These are phyloP conservation scores for Drosophila cognata DNA, from an alignment of 2,888 invertebrate species.

Conservation along the genomic window DNA sequence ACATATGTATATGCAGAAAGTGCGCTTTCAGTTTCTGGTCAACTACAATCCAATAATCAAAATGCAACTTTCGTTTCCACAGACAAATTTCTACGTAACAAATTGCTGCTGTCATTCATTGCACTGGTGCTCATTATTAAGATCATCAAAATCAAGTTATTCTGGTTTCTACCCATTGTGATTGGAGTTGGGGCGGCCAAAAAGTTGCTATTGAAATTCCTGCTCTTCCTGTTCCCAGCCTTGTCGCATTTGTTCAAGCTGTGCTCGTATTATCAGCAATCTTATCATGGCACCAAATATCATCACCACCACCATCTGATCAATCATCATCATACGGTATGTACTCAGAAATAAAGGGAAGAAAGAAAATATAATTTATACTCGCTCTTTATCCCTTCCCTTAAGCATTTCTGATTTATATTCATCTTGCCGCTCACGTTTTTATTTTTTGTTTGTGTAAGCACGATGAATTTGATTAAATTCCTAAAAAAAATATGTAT, in stretches of 20 bases:
- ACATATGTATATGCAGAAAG: slow-evolving; percentile 17
- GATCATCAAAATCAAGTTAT: slow-evolving; percentile 91
- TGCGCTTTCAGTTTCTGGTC: slow-evolving; percentile 47
- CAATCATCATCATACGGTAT: slow-evolving; percentile 90
- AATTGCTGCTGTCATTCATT: slow-evolving; percentile 90
- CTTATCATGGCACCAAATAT: slow-evolving; percentile 90
- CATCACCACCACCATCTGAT: slow-evolving; percentile 94
- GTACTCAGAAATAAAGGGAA: slow-evolving; percentile 44
- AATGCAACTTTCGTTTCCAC: slow-evolving; percentile 82
- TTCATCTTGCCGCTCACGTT: slow-evolving; percentile 27
- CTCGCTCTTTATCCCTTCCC: slow-evolving; percentile 2
- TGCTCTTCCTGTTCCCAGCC: slow-evolving; percentile 93
- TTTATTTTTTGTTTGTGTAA: slow-evolving; percentile 23
- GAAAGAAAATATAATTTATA: not conserved
- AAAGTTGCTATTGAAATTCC: slow-evolving; percentile 91
- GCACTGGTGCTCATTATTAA: slow-evolving; percentile 92
- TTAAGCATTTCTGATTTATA: slow-evolving; percentile 13
- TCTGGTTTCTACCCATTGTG: slow-evolving; percentile 91
- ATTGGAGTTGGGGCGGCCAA: slow-evolving; percentile 93
- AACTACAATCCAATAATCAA: slow-evolving; percentile 23
- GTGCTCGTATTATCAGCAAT: slow-evolving; percentile 92
- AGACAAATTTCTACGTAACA: slow-evolving; percentile 92
- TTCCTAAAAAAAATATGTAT: not conserved
- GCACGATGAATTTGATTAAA: slow-evolving; percentile 58
- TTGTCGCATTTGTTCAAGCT: slow-evolving; percentile 93